Evolutionary conservation across 2,797 vertebrate genomes (phyloP), one percentile per base, ranked within the genome.

Genomic region (Pseudotriccus pelzelni): DNA sequence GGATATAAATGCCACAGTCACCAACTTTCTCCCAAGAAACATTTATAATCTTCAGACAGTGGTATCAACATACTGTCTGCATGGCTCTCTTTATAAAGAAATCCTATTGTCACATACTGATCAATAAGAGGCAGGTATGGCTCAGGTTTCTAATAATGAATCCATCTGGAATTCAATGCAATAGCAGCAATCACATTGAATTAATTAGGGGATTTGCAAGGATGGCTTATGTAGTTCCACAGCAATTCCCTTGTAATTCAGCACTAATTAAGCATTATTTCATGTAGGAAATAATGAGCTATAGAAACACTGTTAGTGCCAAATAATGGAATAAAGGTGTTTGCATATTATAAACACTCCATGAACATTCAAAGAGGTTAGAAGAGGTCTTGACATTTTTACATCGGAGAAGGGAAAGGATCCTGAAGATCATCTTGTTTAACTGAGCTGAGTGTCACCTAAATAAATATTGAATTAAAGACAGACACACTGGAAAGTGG

Each of bases 211-310:
- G 69, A 87, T 97, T 95, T 84, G 49, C 81, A 93, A 93, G 86
- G 74, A 94, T 81, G 86, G 91, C 74, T 96, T 94, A 49, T 92
- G 91, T 85, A 93, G 87, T 95, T 96, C 84, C 68, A 78, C 76
- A 92, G 81, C 91, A 92, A 95, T 96, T 95, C 94, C 62, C 47
- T 93, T 92, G 94, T 96, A 96, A 91, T 96, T 96, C 96, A 89
- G 87, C 89, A 68, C 92, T 96, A 97, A 97, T 97, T 97, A 96
- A 92, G 66, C 63, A 53, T 93, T 96, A 96, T 96, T 97, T 97
- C 91, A 94, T 94, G 90, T 91, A 92, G 89, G 94, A 96, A 97
- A 97, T 96, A 96, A 97, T 95, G 96, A 97, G 96, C 94, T 96
- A 80, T 94, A 85, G 97, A 95, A 97, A 96, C 87, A 91, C 6